Percentiles rank a stretch among this genome's conserved stretches.
These are phyloP conservation scores for Polyploca ridens DNA, from an alignment of 2,888 invertebrate species.

Conservation along the genomic window DNA sequence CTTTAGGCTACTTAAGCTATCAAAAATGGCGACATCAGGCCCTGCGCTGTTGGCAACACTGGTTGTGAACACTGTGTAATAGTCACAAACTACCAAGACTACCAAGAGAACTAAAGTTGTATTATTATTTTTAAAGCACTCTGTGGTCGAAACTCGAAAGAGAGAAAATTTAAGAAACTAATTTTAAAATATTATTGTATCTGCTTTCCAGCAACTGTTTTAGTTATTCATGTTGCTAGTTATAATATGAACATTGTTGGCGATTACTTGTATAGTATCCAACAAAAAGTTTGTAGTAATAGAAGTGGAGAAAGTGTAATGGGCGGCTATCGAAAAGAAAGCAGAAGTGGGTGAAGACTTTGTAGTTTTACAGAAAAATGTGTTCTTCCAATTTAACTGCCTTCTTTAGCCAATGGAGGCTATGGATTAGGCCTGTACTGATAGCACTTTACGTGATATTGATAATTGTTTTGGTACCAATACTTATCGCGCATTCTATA, in stretches of 20 bases:
- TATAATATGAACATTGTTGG: not conserved
- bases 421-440: constrained; percentile 95
- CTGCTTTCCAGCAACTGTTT: not conserved
- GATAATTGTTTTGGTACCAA: constrained; percentile 92
- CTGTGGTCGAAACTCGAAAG: too few species aligned
- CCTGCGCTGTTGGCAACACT: too few species aligned
- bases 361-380: constrained; percentile 51
- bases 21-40: too few species aligned
- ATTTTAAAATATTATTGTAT: not conserved
- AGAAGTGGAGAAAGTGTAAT: constrained; percentile 34
- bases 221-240: not conserved
- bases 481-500: constrained; percentile 92
- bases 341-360: constrained; percentile 18
- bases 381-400: constrained; percentile 65
- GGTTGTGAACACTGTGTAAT: too few species aligned
- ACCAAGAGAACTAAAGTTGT: too few species aligned
- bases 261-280: constrained; percentile 3
- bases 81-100: too few species aligned
- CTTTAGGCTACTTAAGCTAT: too few species aligned
- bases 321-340: constrained; percentile 30
- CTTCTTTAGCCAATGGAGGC: constrained; percentile 88
- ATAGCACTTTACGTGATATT: constrained; percentile 91
- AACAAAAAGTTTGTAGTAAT: constrained; percentile 1
- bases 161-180: too few species aligned
- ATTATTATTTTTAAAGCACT: too few species aligned